Percentiles rank a stretch among this genome's conserved stretches.
Evolutionary conservation across 1,140 invertebrate genomes (phyloP).

Genomic region (Potamilus streckersoni): DNA sequence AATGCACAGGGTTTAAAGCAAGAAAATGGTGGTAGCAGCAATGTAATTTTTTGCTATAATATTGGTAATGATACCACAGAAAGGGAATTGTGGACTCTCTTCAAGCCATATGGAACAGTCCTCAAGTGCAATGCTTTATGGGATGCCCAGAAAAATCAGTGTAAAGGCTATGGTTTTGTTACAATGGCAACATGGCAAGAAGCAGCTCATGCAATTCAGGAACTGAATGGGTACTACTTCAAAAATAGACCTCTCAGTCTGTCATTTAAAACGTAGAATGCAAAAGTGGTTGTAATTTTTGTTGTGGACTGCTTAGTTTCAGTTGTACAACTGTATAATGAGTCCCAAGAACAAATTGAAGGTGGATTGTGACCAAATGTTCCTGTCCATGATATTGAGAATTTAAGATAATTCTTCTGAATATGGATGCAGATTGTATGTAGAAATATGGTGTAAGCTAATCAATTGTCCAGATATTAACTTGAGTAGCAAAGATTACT

Average conservation of each 20-base stretch:
- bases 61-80: slow-evolving; percentile 64
- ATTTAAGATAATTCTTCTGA: too few relatives aligned
- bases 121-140: slow-evolving; percentile 62
- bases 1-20: too few relatives aligned
- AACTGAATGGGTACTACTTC: slow-evolving; percentile 58
- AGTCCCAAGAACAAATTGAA: too few relatives aligned
- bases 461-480: too few relatives aligned
- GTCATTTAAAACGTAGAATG: slow-evolving; percentile 19
- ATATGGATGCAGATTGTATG: too few relatives aligned
- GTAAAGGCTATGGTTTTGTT: slow-evolving; percentile 66
- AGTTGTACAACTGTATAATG: too few relatives aligned
- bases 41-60: slow-evolving; percentile 62
- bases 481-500: too few relatives aligned
- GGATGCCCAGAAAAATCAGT: slow-evolving; percentile 46
- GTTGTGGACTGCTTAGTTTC: too few relatives aligned
- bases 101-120: slow-evolving; percentile 61
- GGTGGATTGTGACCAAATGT: too few relatives aligned
- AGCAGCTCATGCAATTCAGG: slow-evolving; percentile 58
- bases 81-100: slow-evolving; percentile 56
- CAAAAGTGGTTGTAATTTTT: neutral
- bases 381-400: too few relatives aligned
- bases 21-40: too few relatives aligned
- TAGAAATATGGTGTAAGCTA: too few relatives aligned
- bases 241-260: slow-evolving; percentile 33
- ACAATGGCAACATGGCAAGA: slow-evolving; percentile 64